Percentiles rank a stretch among this genome's conserved stretches.
Conservation (phyloP, 2,888 invertebrate genomes). For the Seira sanloemensis region DNA sequence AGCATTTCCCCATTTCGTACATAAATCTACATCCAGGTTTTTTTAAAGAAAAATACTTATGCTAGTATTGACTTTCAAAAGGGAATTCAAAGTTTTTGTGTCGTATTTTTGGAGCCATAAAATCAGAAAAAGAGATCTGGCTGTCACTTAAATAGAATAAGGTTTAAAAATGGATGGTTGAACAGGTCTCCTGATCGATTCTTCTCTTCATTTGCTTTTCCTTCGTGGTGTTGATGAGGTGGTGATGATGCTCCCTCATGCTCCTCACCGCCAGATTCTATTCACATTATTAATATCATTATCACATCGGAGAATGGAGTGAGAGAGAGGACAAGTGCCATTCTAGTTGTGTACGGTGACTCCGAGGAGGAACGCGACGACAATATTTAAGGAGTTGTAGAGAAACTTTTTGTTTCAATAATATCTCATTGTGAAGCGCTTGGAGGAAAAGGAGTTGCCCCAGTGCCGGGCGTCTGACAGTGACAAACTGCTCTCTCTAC, state of each 20-base stretch:
- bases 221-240: neutral
- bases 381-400: neutral
- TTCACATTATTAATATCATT: neutral
- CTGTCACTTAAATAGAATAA: neutral
- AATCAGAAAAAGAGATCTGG: neutral
- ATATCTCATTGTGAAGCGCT: neutral
- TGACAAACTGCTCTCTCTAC: neutral
- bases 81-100: no score
- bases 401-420: neutral
- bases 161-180: neutral
- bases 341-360: no score
- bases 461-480: neutral
- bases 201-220: neutral
- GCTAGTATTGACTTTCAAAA: no score
- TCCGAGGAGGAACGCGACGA: neutral
- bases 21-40: no score
- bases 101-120: neutral
- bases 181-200: neutral
- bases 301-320: neutral
- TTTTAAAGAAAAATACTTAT: no score
- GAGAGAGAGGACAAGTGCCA: no score
- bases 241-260: neutral
- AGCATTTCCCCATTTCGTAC: no score
- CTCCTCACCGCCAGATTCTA: neutral
- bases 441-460: neutral